Percentiles rank a stretch among this genome's conserved stretches.
These are phyloP conservation scores for Amphipyra berbera DNA, from an alignment of 2,888 invertebrate genomes.

Conservation along the genomic window DNA sequence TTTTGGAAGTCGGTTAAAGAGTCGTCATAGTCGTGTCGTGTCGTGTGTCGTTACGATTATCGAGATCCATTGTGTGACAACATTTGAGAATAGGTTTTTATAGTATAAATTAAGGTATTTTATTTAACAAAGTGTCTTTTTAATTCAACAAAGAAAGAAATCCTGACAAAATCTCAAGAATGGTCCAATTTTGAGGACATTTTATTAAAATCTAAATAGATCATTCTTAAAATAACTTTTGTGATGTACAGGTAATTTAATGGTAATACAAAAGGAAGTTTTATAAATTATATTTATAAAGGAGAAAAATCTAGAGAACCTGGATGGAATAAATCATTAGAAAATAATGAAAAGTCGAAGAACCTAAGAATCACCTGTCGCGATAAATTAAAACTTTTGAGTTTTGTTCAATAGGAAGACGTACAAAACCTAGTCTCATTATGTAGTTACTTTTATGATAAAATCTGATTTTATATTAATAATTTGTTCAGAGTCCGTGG, in stretches of 20 bases:
- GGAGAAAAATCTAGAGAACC: background rate
- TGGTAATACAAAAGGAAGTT: background rate
- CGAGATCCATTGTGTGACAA: too few relatives aligned
- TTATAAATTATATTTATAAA: constrained; percentile 1
- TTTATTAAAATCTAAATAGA: background rate
- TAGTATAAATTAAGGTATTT: too few relatives aligned
- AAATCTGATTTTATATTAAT: too few relatives aligned
- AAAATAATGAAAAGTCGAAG: background rate
- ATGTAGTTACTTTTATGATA: too few relatives aligned
- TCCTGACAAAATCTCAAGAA: background rate
- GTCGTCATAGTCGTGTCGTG: too few relatives aligned
- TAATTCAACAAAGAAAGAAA: background rate
- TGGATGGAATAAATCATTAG: constrained; percentile 1
- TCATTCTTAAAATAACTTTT: background rate
- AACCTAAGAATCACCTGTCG: constrained; percentile 2
- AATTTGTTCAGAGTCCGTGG: too few relatives aligned
- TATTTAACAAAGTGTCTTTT: too few relatives aligned
- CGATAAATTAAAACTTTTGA: constrained; percentile 9
- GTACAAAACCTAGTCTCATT: background rate
- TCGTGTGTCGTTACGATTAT: too few relatives aligned
- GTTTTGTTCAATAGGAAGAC: background rate
- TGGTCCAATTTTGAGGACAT: background rate
- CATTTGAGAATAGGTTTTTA: too few relatives aligned
- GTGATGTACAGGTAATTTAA: too few relatives aligned
- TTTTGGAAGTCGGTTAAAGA: too few relatives aligned